These are phyloP conservation scores for Muscicapa adusta DNA, from an alignment of 2,113 vertebrate species.

Conservation along the genomic window DNA sequence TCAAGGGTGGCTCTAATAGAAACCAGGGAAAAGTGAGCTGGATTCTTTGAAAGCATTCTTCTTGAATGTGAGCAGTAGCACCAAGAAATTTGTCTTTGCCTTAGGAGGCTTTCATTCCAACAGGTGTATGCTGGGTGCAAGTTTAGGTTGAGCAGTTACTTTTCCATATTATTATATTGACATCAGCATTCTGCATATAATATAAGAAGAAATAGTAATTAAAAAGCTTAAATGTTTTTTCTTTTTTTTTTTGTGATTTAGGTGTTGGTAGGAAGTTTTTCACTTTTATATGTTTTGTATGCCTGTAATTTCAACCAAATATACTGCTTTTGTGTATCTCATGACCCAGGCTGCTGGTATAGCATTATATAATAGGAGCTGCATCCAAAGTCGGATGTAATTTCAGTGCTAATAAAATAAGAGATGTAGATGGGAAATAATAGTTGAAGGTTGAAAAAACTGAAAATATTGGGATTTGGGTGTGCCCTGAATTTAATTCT, in stretches of 20 bases:
- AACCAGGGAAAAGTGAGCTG: neutral
- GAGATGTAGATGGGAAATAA: neutral
- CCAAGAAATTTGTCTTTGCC: neutral
- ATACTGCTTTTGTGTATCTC: neutral
- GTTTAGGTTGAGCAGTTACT: neutral
- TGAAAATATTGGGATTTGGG: neutral
- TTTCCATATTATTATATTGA: neutral
- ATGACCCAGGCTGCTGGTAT: neutral
- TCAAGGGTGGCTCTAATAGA: neutral
- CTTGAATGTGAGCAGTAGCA: neutral
- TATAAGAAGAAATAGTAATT: neutral
- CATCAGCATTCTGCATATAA: neutral
- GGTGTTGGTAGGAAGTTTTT: neutral
- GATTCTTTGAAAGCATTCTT: neutral
- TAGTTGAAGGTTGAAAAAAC: neutral
- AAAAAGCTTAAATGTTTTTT: neutral
- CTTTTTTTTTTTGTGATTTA: neutral
- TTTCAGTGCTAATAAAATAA: neutral
- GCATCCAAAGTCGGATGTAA: neutral
- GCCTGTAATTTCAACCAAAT: neutral
- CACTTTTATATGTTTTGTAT: neutral
- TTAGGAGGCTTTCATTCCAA: neutral
- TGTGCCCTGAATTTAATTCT: neutral
- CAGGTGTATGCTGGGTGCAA: accelerated
- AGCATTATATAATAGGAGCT: neutral